phyloP scores from a whole-genome alignment of 37 sponge, comb jelly and placozoan species.

The Chondrosia reniformis region DNA sequence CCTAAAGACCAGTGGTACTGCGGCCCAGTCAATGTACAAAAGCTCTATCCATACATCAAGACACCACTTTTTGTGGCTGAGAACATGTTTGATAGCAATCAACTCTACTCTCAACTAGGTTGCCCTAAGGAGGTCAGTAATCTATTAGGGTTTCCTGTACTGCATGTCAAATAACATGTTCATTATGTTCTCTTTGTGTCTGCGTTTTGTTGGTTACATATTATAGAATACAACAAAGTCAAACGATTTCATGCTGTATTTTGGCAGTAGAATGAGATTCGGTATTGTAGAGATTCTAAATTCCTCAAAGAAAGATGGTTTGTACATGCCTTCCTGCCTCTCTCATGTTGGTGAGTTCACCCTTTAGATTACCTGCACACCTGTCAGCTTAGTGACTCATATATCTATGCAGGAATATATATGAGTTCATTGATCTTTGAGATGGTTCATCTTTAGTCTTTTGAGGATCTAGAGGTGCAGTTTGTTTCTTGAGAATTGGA shows the following conservation, averaged over 20 bases:
- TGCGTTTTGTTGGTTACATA: not conserved
- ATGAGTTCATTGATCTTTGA: no score
- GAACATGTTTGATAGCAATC: slow-evolving; percentile 40
- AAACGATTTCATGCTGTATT: slow-evolving; percentile 19
- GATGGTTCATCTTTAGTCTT: no score
- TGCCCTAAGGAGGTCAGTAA: slow-evolving; percentile 21
- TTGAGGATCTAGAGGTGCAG: no score
- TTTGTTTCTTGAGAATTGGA: no score
- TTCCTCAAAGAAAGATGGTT: slow-evolving; percentile 24
- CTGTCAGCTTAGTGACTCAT: no score
- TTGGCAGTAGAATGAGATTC: slow-evolving; percentile 2
- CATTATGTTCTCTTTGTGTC: no score
- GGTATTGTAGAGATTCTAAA: slow-evolving; percentile 7
- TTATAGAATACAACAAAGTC: slow-evolving; percentile 5
- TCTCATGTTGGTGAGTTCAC: slow-evolving; percentile 6
- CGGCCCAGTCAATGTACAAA: slow-evolving; percentile 16
- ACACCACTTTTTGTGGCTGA: slow-evolving; percentile 28
- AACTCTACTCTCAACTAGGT: slow-evolving; percentile 15
- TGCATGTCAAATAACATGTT: no score
- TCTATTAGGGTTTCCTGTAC: no score
- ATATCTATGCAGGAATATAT: no score
- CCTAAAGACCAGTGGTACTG: slow-evolving; percentile 21
- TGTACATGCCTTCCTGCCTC: slow-evolving; percentile 33
- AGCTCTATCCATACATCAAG: slow-evolving; percentile 26
- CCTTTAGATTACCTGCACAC: no score